Evolutionary conservation across 1,140 invertebrate species (phyloP).

Genomic region (Ooceraea biroi): DNA sequence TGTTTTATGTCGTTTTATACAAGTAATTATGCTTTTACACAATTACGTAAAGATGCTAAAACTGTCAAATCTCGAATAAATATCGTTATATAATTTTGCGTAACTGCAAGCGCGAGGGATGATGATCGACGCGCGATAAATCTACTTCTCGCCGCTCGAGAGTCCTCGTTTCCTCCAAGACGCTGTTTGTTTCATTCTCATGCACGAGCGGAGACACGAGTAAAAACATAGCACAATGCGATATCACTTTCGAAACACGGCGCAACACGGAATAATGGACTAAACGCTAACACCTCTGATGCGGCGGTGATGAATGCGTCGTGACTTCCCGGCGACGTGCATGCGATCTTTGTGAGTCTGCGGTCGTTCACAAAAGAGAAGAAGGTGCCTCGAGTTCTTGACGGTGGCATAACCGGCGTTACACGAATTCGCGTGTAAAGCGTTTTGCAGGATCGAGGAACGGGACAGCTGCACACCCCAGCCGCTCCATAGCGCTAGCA

Average conservation of each 20-base stretch:
- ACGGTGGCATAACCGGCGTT: constrained; percentile 55
- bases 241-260: constrained; percentile 57
- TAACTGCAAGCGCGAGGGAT: not conserved
- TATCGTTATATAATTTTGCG: not conserved
- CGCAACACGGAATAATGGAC: constrained; percentile 57
- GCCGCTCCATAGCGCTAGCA: not conserved
- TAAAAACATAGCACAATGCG: constrained; percentile 51
- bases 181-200: constrained; percentile 39
- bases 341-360: not conserved
- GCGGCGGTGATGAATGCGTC: constrained; percentile 52
- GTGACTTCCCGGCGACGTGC: constrained; percentile 39
- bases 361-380: constrained; percentile 31
- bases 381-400: constrained; percentile 9
- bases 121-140: not conserved
- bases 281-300: constrained; percentile 46
- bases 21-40: not conserved
- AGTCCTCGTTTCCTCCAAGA: not conserved
- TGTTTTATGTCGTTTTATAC: not conserved
- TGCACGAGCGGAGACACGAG: constrained; percentile 16
- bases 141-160: not conserved
- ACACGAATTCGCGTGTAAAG: constrained; percentile 59
- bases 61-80: not conserved
- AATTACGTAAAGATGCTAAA: not conserved
- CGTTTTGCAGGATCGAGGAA: constrained; percentile 46
- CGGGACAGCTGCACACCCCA: constrained; percentile 47